Conservation (phyloP, 2,797 vertebrate species). For the Rhynchotus rufescens region DNA sequence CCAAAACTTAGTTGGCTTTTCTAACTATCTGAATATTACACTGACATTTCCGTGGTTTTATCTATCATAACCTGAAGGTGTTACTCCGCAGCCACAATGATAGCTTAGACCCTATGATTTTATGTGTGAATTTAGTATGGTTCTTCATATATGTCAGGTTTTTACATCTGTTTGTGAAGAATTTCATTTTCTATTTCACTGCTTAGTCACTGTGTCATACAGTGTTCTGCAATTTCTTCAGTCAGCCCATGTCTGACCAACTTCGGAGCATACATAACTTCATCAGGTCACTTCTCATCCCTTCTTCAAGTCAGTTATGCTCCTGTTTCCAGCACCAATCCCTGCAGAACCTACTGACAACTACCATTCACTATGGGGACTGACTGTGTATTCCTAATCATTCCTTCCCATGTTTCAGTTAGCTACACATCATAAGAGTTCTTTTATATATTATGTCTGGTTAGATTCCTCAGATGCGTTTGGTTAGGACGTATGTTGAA, state of each 20-base stretch:
- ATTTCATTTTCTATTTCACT: background rate
- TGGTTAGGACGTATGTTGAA: background rate
- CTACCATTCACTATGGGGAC: background rate
- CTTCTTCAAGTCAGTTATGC: background rate
- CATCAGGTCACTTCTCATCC: background rate
- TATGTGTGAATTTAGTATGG: background rate
- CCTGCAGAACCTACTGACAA: background rate
- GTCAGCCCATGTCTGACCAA: background rate
- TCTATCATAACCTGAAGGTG: background rate
- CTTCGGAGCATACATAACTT: background rate
- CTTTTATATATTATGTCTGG: background rate
- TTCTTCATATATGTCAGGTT: background rate
- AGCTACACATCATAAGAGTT: background rate
- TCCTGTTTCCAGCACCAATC: background rate
- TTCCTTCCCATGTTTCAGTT: background rate
- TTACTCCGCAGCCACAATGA: background rate
- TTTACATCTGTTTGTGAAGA: background rate
- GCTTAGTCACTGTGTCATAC: background rate
- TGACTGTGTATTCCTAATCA: background rate
- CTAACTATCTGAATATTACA: background rate
- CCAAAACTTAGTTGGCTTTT: background rate
- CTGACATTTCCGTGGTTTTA: background rate
- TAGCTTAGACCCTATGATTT: background rate
- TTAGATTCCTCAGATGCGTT: background rate
- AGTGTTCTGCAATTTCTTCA: background rate